Evolutionary conservation across 2,797 vertebrate species (phyloP), one percentile per base, ranked within the genome.

Genomic region (Onychomys torridus): DNA sequence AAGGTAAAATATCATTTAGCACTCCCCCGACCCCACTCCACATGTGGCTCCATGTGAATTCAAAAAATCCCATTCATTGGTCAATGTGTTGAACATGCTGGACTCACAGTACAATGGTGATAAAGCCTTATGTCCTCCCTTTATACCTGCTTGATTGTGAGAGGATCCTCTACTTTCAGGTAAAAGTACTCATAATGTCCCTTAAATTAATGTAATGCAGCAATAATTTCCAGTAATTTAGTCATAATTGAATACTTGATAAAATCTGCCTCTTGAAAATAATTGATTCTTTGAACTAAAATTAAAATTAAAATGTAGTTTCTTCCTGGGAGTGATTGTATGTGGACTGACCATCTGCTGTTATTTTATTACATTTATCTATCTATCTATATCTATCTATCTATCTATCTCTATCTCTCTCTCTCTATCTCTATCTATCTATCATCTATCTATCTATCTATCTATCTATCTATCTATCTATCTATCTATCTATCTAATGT

Each of bases 201-300:
- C 9, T 85, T 76, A 55, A 84, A 85, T 65, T 69, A 83, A 77
- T 65, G 59, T 32, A 77, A 95, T 94, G 46, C 11, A 57, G 27
- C 13, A 67, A 25, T 55, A n/a, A 75, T 63, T 90, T 95, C 49
- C 65, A 89, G 59, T 6, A 19, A 94, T 27, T 94, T 95, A 77
- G 77, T 73, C 84, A 94, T 11, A 77, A 29, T 6, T 73, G 7
- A 93, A 19, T 63, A 69, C 16, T 91, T 85, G 63, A 82, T 88
- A 81, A 90, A 90, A 1, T 4, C 14, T 69, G 61, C 14, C 13
- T 92, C 6, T 83, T 57, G 19, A 93, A 90, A 87, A 93, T 69
- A 83, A 59, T 52, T 49, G 55, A 81, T 37, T 65, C 21, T 43
- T 25, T 78, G 29, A 81, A 67, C 34, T 67, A 89, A 34, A 75